Percentiles rank a stretch among this genome's conserved stretches.
Conservation (phyloP, 1,140 invertebrate genomes). For the Meteorus sp. region DNA sequence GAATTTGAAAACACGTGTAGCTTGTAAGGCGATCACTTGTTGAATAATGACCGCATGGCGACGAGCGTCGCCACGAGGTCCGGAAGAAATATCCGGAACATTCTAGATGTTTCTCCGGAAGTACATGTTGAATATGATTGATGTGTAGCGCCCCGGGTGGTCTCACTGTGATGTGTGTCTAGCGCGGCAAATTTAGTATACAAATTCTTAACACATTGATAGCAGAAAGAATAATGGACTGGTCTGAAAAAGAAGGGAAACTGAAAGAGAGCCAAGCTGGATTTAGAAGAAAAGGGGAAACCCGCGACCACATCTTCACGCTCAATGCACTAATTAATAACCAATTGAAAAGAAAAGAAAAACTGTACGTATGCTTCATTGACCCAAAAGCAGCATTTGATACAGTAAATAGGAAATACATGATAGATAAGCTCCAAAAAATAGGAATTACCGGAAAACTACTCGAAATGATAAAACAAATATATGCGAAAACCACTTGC, state of each 20-base stretch:
- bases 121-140: too few relatives aligned
- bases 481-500: neutral
- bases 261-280: conserved; percentile 10
- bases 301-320: conserved; percentile 16
- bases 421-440: neutral
- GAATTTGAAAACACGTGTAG: too few relatives aligned
- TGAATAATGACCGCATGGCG: too few relatives aligned
- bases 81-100: too few relatives aligned
- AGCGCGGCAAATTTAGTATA: too few relatives aligned
- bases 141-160: too few relatives aligned
- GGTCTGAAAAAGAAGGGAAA: conserved; percentile 2
- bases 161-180: too few relatives aligned
- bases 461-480: neutral
- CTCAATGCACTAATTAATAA: conserved; percentile 12
- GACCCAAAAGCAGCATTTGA: conserved; percentile 16
- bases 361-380: conserved; percentile 10
- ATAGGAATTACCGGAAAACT: neutral
- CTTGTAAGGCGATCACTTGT: too few relatives aligned
- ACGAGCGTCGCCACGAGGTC: too few relatives aligned
- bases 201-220: neutral
- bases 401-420: neutral
- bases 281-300: conserved; percentile 8
- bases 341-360: conserved; percentile 1
- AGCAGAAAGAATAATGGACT: neutral
- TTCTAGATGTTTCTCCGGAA: too few relatives aligned